Percentiles rank a stretch among this genome's conserved stretches.
These are phyloP conservation scores for Hemaris fuciformis DNA, from an alignment of 2,888 invertebrate species.

Conservation along the genomic window DNA sequence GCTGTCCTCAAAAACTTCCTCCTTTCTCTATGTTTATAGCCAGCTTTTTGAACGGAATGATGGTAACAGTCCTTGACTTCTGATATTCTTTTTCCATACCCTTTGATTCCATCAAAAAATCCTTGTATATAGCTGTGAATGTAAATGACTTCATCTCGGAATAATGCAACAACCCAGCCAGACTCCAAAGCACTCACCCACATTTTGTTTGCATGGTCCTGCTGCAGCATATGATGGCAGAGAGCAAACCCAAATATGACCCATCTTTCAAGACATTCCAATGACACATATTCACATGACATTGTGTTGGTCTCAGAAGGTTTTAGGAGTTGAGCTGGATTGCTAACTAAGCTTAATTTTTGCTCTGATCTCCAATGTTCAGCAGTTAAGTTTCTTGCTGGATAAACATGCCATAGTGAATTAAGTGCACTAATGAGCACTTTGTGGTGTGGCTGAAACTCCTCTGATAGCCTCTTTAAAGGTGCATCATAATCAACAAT, in stretches of 20 bases:
- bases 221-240: constrained; percentile 93
- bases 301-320: constrained; percentile 97
- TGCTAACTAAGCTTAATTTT: constrained; percentile 95
- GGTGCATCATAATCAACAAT: constrained; percentile 99
- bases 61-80: constrained; percentile 98
- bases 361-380: constrained; percentile 97
- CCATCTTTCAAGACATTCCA: constrained; percentile 98
- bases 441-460: constrained; percentile 97
- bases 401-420: constrained; percentile 93
- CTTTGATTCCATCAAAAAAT: constrained; percentile 97
- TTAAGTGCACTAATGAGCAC: constrained; percentile 91
- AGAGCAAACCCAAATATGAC: constrained; percentile 96
- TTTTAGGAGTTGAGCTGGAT: constrained; percentile 96
- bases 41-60: constrained; percentile 94
- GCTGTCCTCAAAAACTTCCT: constrained; percentile 97
- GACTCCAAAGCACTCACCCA: constrained; percentile 96
- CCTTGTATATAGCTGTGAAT: constrained; percentile 96
- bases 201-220: constrained; percentile 91
- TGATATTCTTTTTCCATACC: constrained; percentile 93
- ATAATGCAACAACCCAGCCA: constrained; percentile 96
- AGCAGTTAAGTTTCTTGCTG: constrained; percentile 93
- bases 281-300: constrained; percentile 98
- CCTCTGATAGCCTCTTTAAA: constrained; percentile 96
- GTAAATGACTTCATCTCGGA: constrained; percentile 98
- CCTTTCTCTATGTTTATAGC: constrained; percentile 95